Conservation (phyloP, 2,888 invertebrate genomes). For the Eumacrocentrus americanus region DNA sequence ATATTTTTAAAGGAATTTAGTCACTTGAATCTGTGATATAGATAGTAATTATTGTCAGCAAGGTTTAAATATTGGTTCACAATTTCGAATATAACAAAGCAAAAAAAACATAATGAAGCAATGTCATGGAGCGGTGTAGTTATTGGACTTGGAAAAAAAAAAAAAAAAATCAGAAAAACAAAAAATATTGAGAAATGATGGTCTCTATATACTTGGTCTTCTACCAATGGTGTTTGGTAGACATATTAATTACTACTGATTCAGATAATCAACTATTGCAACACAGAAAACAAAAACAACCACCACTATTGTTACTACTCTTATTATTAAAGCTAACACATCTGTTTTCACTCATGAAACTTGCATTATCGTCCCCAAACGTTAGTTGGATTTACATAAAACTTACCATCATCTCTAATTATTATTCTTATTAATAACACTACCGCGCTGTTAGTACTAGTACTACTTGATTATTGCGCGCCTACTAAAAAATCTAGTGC, state of each 20-base stretch:
- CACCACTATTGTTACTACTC: constrained; percentile 41
- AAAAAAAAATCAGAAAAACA: constrained; percentile 1
- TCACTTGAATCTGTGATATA: constrained; percentile 63
- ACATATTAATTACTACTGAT: constrained; percentile 49
- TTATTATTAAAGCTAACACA: constrained; percentile 25
- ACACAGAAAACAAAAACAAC: constrained; percentile 29
- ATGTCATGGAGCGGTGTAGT: constrained; percentile 54
- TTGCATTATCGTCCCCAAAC: constrained; percentile 5
- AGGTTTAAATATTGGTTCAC: constrained; percentile 56
- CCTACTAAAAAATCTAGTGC: constrained; percentile 9
- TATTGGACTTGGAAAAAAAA: constrained; percentile 37
- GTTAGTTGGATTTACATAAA: constrained; percentile 13
- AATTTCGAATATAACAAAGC: constrained; percentile 41
- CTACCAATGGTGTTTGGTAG: constrained; percentile 54
- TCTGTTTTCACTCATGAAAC: constrained; percentile 5
- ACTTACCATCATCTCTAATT: constrained; percentile 41
- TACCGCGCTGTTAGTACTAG: constrained; percentile 33
- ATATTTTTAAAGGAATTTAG: constrained; percentile 62
- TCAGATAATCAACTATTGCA: constrained; percentile 15
- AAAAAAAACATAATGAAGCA: constrained; percentile 41
- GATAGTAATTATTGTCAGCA: constrained; percentile 62
- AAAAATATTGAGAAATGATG: constrained; percentile 3
- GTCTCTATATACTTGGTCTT: constrained; percentile 42
- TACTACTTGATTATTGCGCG: constrained; percentile 36
- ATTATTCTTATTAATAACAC: constrained; percentile 38